These are phyloP conservation scores for Ptychadena robeensis DNA, from an alignment of 2,797 vertebrate species.

Conservation along the genomic window DNA sequence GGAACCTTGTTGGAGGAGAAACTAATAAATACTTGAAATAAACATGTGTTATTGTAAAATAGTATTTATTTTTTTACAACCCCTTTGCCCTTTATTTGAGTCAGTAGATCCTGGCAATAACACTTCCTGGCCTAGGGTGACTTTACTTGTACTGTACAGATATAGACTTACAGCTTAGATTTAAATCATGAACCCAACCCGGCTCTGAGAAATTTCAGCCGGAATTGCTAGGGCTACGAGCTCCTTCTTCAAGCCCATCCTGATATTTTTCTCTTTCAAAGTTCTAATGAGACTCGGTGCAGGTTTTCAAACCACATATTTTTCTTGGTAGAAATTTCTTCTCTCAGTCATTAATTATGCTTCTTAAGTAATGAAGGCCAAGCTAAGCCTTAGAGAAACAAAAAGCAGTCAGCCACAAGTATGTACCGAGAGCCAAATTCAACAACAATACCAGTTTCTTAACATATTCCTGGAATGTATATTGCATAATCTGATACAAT, in stretches of 20 bases:
- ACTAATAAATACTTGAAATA: too few relatives aligned
- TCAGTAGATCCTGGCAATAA: too few relatives aligned
- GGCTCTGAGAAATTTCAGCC: too few relatives aligned
- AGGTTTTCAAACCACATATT: slow-evolving; percentile 5
- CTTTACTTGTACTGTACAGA: too few relatives aligned
- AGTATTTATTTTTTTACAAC: too few relatives aligned
- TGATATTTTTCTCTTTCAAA: neutral
- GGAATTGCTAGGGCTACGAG: neutral
- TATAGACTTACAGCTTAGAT: too few relatives aligned
- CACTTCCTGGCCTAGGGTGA: too few relatives aligned
- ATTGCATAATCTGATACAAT: slow-evolving; percentile 44
- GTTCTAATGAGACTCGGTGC: neutral
- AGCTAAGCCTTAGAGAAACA: slow-evolving; percentile 34
- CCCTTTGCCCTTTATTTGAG: too few relatives aligned
- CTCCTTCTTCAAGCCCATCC: neutral
- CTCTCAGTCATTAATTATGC: neutral
- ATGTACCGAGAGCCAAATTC: slow-evolving; percentile 13
- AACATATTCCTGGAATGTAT: slow-evolving; percentile 33
- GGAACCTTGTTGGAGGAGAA: too few relatives aligned
- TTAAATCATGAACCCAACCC: too few relatives aligned
- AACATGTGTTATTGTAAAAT: too few relatives aligned
- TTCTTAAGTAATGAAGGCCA: slow-evolving; percentile 15
- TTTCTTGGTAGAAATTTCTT: neutral
- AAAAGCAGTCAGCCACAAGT: slow-evolving; percentile 33
- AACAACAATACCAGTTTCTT: slow-evolving; percentile 24